phyloP scores from a whole-genome alignment of 2,113 vertebrate species.

The Dendrocopos noguchii region DNA sequence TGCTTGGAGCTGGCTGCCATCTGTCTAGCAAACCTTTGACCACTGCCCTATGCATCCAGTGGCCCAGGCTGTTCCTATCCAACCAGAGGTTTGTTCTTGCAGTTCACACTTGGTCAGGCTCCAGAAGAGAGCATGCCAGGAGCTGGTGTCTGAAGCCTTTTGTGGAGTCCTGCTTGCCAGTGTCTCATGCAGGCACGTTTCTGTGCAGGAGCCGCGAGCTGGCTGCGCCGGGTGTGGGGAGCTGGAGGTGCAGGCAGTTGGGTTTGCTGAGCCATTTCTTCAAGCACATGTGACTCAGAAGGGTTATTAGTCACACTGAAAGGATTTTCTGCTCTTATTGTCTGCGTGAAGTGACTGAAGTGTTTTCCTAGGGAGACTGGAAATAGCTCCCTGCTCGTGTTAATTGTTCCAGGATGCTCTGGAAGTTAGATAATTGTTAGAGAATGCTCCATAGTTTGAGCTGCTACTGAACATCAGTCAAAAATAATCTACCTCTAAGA shows the following conservation, averaged over 20 bases:
- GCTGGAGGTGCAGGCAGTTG: not conserved
- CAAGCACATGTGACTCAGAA: not conserved
- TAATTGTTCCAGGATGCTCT: not conserved
- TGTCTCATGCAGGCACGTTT: not conserved
- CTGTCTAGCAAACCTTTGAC: not conserved
- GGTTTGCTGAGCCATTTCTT: not conserved
- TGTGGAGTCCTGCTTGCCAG: not conserved
- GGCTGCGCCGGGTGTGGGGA: fast-evolving
- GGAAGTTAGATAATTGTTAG: not conserved
- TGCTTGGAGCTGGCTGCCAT: not conserved
- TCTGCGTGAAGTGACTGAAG: not conserved
- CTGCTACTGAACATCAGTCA: not conserved
- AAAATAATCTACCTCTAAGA: not conserved
- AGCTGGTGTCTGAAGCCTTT: not conserved
- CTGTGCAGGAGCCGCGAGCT: not conserved
- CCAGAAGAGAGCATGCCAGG: not conserved
- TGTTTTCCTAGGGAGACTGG: not conserved
- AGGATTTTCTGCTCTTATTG: not conserved
- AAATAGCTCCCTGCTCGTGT: not conserved
- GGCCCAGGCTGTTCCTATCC: not conserved
- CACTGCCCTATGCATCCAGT: not conserved
- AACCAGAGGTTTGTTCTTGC: not conserved
- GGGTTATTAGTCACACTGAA: not conserved
- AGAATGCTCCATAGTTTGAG: not conserved
- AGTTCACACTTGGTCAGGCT: not conserved